phyloP scores from a whole-genome alignment of 1,140 invertebrate genomes.

The Heliconius eleuchia region DNA sequence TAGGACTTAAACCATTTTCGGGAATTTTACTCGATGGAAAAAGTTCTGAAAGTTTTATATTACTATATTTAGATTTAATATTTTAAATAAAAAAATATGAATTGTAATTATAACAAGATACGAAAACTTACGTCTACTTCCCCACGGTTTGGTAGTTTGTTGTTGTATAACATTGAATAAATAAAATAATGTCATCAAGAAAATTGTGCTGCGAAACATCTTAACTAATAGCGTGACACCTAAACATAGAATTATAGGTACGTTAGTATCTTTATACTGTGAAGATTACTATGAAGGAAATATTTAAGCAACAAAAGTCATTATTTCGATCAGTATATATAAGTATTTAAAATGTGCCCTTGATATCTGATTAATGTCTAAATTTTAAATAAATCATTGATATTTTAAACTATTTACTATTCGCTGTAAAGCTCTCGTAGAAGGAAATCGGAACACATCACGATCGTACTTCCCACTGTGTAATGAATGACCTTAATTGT shows the following conservation, averaged over 20 bases:
- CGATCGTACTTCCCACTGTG: constrained; percentile 32
- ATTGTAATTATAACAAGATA: not conserved
- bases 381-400: not conserved
- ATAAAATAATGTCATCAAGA: constrained; percentile 47
- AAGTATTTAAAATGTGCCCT: not conserved
- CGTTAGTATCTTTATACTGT: too few species aligned
- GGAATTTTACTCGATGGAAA: constrained; percentile 82
- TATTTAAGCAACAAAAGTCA: too few species aligned
- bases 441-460: constrained; percentile 40
- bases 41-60: constrained; percentile 62
- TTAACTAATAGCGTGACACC: constrained; percentile 5
- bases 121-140: constrained; percentile 51
- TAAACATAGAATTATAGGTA: not conserved
- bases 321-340: too few species aligned
- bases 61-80: too few species aligned
- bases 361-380: not conserved
- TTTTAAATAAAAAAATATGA: not conserved
- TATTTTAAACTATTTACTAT: constrained; percentile 32
- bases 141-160: constrained; percentile 47
- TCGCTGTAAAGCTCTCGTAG: constrained; percentile 32
- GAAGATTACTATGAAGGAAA: too few species aligned
- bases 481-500: constrained; percentile 35
- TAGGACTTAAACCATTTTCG: constrained; percentile 82
- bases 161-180: constrained; percentile 44
- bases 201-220: constrained; percentile 27